Conservation (phyloP, 1,140 invertebrate genomes). For the Ridgeia piscesae region DNA sequence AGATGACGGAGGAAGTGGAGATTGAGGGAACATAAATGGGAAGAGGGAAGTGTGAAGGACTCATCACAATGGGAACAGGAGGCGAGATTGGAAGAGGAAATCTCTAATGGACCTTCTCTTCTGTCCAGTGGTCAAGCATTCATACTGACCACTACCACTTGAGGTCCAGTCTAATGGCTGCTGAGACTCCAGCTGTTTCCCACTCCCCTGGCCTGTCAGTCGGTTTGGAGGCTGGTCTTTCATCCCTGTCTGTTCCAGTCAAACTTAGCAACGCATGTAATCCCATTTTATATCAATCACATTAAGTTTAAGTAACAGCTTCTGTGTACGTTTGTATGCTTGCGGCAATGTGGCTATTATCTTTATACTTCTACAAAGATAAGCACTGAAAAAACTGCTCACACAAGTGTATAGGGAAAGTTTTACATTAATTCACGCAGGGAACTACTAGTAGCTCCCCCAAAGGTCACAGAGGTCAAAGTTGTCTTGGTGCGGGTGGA, state of each 20-base stretch:
- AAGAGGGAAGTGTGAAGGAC: not conserved
- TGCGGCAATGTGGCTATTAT: not conserved
- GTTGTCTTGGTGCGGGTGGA: not conserved
- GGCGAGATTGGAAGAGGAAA: not conserved
- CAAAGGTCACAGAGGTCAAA: not conserved
- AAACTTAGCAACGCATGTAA: not conserved
- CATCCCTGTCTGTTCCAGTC: not conserved
- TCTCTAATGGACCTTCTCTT: not conserved
- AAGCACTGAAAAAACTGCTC: not conserved
- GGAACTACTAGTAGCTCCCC: not conserved
- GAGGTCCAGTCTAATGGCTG: not conserved
- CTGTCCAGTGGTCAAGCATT: not conserved
- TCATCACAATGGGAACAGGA: not conserved
- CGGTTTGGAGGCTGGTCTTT: not conserved
- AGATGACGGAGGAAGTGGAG: not conserved
- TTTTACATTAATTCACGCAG: not conserved
- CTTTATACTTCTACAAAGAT: not conserved
- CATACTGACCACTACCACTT: not conserved
- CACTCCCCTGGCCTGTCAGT: not conserved
- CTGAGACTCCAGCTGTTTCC: not conserved
- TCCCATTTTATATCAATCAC: not conserved
- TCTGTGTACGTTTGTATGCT: not conserved
- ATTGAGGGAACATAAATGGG: not conserved
- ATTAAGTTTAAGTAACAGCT: not conserved
- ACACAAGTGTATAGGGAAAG: not conserved